Evolutionary conservation across 2,113 vertebrate species (phyloP).

Genomic region (Zapus hudsonius): DNA sequence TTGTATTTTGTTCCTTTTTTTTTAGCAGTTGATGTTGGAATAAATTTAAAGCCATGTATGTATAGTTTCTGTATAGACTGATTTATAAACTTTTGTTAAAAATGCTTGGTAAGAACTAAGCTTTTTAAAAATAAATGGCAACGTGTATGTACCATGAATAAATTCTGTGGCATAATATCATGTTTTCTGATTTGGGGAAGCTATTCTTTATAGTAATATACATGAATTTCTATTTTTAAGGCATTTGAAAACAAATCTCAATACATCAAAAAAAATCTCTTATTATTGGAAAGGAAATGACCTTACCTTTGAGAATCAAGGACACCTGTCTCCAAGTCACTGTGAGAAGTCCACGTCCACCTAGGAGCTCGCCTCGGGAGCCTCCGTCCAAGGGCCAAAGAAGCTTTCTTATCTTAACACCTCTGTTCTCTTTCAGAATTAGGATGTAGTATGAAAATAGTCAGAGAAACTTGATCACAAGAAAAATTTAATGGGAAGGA

Average conservation of each 20-base stretch:
- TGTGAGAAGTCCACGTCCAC: background rate
- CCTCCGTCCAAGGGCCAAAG: constrained; percentile 50
- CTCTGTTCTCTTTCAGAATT: constrained; percentile 13
- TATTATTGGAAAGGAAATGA: constrained; percentile 59
- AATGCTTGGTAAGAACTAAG: constrained; percentile 79
- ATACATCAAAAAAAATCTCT: background rate
- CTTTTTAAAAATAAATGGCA: constrained; percentile 79
- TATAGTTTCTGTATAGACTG: constrained; percentile 79
- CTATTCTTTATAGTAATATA: constrained; percentile 45
- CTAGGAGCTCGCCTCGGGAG: background rate
- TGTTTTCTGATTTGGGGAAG: constrained; percentile 67
- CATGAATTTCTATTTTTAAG: constrained; percentile 62
- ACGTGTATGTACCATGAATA: constrained; percentile 83
- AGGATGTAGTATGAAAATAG: constrained; percentile 36
- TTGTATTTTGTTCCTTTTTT: constrained; percentile 77
- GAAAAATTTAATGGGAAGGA: constrained; percentile 25
- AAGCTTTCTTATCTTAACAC: constrained; percentile 1
- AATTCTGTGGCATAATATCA: constrained; percentile 72
- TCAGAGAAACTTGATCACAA: constrained; percentile 21
- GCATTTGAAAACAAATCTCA: constrained; percentile 59
- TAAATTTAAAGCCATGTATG: constrained; percentile 74
- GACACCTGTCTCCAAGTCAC: background rate
- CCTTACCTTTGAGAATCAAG: constrained; percentile 39
- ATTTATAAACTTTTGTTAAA: constrained; percentile 73
- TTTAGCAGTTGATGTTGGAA: constrained; percentile 68